phyloP scores from a whole-genome alignment of 2,888 invertebrate genomes.

The Leucophenga maculata region DNA sequence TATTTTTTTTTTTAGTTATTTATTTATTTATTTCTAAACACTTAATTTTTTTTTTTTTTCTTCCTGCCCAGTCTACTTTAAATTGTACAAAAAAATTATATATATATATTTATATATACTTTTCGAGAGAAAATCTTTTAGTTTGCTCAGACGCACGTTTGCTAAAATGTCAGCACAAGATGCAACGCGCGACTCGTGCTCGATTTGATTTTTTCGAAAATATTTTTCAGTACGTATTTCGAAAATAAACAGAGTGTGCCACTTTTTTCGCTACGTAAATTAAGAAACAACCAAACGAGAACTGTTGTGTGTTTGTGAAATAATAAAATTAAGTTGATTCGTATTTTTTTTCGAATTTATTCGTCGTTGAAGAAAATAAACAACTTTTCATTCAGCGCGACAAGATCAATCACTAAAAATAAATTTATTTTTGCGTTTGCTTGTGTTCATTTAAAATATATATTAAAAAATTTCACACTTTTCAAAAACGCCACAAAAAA shows the following conservation, averaged over 20 bases:
- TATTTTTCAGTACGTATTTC: constrained; percentile 46
- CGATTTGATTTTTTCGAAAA: constrained; percentile 24
- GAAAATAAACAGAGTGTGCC: constrained; percentile 66
- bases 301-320: constrained; percentile 2
- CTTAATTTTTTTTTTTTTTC: constrained; percentile 28
- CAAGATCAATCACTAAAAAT: constrained; percentile 63
- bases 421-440: constrained; percentile 37
- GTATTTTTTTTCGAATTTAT: too few relatives aligned
- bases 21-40: not conserved
- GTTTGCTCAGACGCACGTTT: constrained; percentile 2
- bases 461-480: constrained; percentile 41
- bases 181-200: constrained; percentile 9
- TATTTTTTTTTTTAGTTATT: constrained; percentile 19
- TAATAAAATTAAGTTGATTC: constrained; percentile 8
- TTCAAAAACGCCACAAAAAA: constrained; percentile 35
- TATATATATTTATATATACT: too few relatives aligned
- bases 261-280: constrained; percentile 42
- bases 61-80: constrained; percentile 20
- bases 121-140: not conserved
- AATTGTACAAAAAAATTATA: not conserved
- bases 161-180: constrained; percentile 20
- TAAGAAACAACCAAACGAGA: not conserved
- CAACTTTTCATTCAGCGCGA: constrained; percentile 35
- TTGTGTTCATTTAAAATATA: not conserved
- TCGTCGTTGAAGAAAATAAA: constrained; percentile 2